Conservation (phyloP, 2,797 vertebrate species). For the Pantherophis vulpinus region DNA sequence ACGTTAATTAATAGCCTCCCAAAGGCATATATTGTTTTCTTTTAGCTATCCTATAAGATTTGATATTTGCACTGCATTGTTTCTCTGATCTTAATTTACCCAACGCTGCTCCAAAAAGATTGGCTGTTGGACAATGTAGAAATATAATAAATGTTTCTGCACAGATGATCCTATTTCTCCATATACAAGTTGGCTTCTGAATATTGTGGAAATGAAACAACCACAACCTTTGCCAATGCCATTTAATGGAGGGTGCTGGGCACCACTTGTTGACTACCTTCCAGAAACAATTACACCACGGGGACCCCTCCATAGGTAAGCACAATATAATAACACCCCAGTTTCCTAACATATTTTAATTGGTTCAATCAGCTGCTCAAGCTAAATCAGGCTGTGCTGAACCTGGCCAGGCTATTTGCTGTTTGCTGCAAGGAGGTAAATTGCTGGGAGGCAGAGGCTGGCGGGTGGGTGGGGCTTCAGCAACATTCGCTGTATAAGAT, state of each 20-base stretch:
- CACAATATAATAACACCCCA: not conserved
- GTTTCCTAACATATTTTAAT: not conserved
- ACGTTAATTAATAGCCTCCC: not conserved
- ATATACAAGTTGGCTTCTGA: conserved; percentile 91
- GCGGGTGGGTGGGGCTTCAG: too few species aligned
- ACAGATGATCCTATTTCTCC: conserved; percentile 92
- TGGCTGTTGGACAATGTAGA: not conserved
- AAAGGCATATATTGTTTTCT: not conserved
- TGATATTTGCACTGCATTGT: not conserved
- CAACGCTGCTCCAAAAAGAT: not conserved
- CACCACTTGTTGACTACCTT: conserved; percentile 95
- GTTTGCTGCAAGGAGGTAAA: too few species aligned
- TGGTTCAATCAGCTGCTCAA: too few species aligned
- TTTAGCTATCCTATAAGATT: not conserved
- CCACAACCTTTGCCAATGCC: conserved; percentile 97
- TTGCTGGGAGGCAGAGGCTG: too few species aligned
- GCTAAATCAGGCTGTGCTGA: too few species aligned
- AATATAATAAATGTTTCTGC: conserved; percentile 20
- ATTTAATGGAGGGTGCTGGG: conserved; percentile 96
- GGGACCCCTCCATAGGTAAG: conserved; percentile 93
- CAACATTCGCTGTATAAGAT: too few species aligned
- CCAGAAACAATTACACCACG: conserved; percentile 96
- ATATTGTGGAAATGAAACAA: conserved; percentile 89
- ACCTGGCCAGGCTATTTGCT: too few species aligned
- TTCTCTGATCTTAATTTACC: not conserved